Evolutionary conservation across 2,113 vertebrate genomes (phyloP).

Genomic region (Lophochroa leadbeateri): DNA sequence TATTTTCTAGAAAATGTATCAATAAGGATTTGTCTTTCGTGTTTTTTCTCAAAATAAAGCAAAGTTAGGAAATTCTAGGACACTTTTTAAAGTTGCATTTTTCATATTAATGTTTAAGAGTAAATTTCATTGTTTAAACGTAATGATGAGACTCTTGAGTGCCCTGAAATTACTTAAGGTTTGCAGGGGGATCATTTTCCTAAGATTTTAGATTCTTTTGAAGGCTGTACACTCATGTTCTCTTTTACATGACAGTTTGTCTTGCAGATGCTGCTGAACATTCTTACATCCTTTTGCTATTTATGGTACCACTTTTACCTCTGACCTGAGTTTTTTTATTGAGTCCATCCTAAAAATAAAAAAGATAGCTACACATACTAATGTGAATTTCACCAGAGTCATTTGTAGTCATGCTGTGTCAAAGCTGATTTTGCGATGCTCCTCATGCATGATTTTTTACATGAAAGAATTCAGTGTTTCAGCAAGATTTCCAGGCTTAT

Average conservation of each 20-base stretch:
- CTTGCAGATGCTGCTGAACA: constrained; percentile 49
- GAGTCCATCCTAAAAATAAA: constrained; percentile 69
- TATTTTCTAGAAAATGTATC: neutral
- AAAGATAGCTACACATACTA: constrained; percentile 38
- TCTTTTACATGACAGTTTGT: constrained; percentile 21
- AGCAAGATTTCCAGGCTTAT: neutral
- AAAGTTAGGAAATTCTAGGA: neutral
- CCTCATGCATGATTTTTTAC: neutral
- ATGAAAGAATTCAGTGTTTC: neutral
- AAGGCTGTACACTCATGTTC: neutral
- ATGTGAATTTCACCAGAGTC: constrained; percentile 51
- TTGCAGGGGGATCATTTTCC: fast-evolving
- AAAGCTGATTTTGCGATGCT: neutral
- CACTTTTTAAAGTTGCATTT: neutral
- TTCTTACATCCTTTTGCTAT: constrained; percentile 68
- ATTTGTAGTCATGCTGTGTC: constrained; percentile 2
- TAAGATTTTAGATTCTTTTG: neutral
- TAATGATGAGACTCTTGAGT: neutral
- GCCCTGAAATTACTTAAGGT: neutral
- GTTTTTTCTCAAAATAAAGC: neutral
- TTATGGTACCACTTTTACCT: constrained; percentile 62
- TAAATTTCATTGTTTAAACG: neutral
- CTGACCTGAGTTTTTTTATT: constrained; percentile 58
- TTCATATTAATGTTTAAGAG: neutral
- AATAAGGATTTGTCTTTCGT: neutral